A percentile compares a stretch with the other conserved stretches of the same genome.
Conservation (phyloP, 2,113 vertebrate species). For the Glaucidium brasilianum region DNA sequence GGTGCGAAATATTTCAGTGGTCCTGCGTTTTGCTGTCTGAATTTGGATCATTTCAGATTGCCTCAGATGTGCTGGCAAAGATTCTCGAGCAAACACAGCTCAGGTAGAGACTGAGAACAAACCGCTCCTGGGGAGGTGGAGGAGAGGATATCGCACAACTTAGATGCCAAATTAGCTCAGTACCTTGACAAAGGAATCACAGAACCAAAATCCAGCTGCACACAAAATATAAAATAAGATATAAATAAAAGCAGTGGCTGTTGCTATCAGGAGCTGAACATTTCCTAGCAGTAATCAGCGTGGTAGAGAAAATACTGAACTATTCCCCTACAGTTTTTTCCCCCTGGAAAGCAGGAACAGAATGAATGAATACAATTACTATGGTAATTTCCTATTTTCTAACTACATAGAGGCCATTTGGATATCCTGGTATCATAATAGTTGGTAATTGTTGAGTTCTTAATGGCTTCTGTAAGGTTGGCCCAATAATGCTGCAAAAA, state of each 20-base stretch:
- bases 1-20: background rate
- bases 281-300: background rate
- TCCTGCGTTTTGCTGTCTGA: background rate
- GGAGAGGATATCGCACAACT: background rate
- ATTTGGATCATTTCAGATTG: background rate
- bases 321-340: background rate
- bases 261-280: background rate
- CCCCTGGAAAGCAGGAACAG: background rate
- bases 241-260: background rate
- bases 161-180: background rate
- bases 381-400: constrained; percentile 35
- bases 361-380: background rate
- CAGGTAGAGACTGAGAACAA: background rate
- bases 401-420: background rate
- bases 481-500: constrained; percentile 26
- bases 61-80: background rate
- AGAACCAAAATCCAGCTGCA: background rate
- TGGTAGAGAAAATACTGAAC: background rate
- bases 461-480: constrained; percentile 5
- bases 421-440: constrained; percentile 10
- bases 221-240: background rate
- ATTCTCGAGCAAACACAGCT: background rate
- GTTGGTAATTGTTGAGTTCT: constrained; percentile 34
- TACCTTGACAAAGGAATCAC: background rate
- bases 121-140: accelerated